Conservation (phyloP, 1,140 invertebrate species). For the Diploscapter pachys region DNA sequence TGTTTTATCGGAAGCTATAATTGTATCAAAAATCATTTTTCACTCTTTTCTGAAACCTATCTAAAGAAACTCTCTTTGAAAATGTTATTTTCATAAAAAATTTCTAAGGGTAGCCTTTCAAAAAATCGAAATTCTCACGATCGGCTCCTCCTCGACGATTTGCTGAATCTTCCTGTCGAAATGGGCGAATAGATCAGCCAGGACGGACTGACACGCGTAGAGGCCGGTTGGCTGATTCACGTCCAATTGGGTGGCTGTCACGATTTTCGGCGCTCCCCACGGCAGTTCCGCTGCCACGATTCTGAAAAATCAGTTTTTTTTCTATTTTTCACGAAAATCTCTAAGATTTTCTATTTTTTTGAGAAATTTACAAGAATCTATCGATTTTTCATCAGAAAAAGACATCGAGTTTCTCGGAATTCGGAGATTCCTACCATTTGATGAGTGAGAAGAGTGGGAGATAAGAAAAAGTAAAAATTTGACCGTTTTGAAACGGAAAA, state of each 20-base stretch:
- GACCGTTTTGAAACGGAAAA: not conserved
- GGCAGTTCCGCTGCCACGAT: conserved; percentile 47
- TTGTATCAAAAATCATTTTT: not conserved
- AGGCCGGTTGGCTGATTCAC: conserved; percentile 24
- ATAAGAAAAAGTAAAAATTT: too few species aligned
- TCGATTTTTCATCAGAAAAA: not conserved
- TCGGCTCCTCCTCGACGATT: conserved; percentile 47
- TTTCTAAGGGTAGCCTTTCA: conserved; percentile 6
- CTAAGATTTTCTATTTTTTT: not conserved
- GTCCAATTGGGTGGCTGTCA: conserved; percentile 40
- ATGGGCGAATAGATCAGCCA: conserved; percentile 46
- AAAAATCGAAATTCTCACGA: conserved; percentile 33
- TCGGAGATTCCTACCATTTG: too few species aligned
- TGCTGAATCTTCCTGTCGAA: conserved; percentile 49
- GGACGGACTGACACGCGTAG: conserved; percentile 20
- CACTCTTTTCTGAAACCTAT: conserved; percentile 2
- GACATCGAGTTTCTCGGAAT: not conserved
- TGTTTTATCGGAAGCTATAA: too few species aligned
- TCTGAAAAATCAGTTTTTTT: conserved; percentile 21
- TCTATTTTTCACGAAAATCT: not conserved
- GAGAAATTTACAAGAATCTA: not conserved
- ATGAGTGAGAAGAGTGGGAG: too few species aligned
- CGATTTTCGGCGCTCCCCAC: conserved; percentile 46
- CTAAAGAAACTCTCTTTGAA: conserved; percentile 11
- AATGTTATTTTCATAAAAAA: conserved; percentile 8